phyloP scores from a whole-genome alignment of 2,888 invertebrate genomes.

The Plebejus melissa region DNA sequence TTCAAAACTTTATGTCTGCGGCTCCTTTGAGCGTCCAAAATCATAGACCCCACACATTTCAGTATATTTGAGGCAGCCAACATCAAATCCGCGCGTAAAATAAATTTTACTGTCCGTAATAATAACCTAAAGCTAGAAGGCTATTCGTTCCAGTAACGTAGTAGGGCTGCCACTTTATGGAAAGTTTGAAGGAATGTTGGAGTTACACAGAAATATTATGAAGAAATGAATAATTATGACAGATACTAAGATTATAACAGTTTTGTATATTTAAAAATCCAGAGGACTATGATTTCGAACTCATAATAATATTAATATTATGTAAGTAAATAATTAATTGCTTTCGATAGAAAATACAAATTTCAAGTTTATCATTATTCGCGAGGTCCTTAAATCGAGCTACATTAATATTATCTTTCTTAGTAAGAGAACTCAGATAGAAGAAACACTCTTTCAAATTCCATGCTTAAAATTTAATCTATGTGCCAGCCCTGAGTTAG shows the following conservation, averaged over 20 bases:
- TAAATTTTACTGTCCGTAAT: constrained; percentile 30
- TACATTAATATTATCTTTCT: too few relatives aligned
- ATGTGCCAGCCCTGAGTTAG: constrained; percentile 27
- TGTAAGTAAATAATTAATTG: too few relatives aligned
- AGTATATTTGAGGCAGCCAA: constrained; percentile 29
- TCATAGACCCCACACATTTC: constrained; percentile 30
- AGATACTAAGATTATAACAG: too few relatives aligned
- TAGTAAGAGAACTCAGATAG: too few relatives aligned
- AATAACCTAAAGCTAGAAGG: constrained; percentile 31
- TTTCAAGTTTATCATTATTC: too few relatives aligned
- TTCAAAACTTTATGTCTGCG: neutral
- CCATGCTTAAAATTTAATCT: neutral
- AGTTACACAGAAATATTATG: neutral
- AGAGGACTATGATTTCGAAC: too few relatives aligned
- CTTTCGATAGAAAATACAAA: too few relatives aligned
- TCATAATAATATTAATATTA: too few relatives aligned
- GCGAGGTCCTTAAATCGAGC: too few relatives aligned
- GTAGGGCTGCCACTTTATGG: constrained; percentile 8
- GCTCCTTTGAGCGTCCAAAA: neutral
- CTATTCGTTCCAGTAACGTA: constrained; percentile 32
- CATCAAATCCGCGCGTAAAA: constrained; percentile 30
- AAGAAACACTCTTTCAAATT: neutral
- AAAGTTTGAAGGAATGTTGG: neutral
- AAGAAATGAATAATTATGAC: neutral
- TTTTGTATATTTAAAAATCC: too few relatives aligned